Percentiles rank a stretch among this genome's conserved stretches.
phyloP scores from a whole-genome alignment of 1,140 invertebrate species.

The Brachionus paranguensis region DNA sequence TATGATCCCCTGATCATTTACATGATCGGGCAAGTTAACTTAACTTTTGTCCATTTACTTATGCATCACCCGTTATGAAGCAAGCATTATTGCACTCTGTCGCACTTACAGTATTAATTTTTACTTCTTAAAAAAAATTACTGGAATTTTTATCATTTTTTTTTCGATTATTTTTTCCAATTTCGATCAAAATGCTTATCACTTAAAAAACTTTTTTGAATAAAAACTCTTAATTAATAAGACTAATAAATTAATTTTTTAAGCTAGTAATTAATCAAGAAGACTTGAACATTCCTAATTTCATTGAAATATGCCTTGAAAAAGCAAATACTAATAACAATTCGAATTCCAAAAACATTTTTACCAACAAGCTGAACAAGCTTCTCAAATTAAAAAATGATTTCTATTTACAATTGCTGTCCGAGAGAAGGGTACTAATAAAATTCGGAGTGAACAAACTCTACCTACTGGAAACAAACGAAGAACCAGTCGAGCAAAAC shows the following conservation, averaged over 20 bases:
- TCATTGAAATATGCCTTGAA: constrained; percentile 29
- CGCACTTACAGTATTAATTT: no score
- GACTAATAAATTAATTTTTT: background rate
- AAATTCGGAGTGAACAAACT: background rate
- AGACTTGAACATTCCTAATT: constrained; percentile 35
- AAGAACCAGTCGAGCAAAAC: background rate
- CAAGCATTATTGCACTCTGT: no score
- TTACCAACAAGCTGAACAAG: background rate
- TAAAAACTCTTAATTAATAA: no score
- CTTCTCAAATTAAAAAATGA: constrained; percentile 13
- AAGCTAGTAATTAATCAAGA: constrained; percentile 20
- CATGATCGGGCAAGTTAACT: no score
- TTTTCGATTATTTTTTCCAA: no score
- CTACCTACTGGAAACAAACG: background rate
- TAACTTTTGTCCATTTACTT: no score
- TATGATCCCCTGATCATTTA: no score
- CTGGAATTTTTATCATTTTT: no score
- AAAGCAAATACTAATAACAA: constrained; percentile 18
- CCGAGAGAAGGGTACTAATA: background rate
- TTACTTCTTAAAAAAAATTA: no score
- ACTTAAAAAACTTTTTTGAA: no score
- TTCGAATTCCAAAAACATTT: background rate
- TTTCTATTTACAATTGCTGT: background rate
- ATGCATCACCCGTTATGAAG: no score
- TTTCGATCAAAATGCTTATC: no score